Base-by-base conservation (phyloP, 2,888 invertebrate species). In the Synergus umbraculus region DNA sequence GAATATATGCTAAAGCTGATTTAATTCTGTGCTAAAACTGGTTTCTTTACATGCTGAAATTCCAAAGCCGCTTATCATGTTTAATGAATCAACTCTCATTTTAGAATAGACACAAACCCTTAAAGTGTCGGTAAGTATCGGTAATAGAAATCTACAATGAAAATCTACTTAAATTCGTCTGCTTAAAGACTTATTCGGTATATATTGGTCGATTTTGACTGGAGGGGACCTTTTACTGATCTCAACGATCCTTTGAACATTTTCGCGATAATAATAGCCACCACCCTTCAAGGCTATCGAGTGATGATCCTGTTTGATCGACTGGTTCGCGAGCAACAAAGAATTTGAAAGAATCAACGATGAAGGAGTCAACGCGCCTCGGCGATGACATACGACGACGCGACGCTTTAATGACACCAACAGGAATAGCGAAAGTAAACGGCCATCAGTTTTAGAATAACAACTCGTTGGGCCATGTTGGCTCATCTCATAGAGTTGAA, bases 331-430 rank as follows among this genome's bases (percentile, higher is more conserved):
- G 15, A 60, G 8, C 60, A 22, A 66, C 65, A 29, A 29, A 29
- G 22, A 29, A 29, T 29, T 29, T 29, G 22, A 66, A 66, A 43
- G 41, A 18, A 41, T 1, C n/a, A n/a, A 41, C 15, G 65, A 66
- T 66, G 41, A 66, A 66, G 65, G 65, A 43, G 65, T 65, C 41
- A 83, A 78, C 79, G 63, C 80, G 76, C 79, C 78, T 37, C 77
- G 37, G 76, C 78, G 83, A 85, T 83, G 84, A 83, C 85, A 84
- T 84, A 29, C 22, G 22, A 83, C 82, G 83, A 78, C 83, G 82
- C 81, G 87, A 83, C 86, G 79, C 85, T 85, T 88, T 88, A 87
- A 88, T 85, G 87, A 88, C 88, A 85, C 83, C 83, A 86, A 84
- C 82, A 84, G 82, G 82, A 88, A 84, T 83, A 88, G 79, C 83